phyloP scores from a whole-genome alignment of 2,113 vertebrate species.

The Otis tarda region DNA sequence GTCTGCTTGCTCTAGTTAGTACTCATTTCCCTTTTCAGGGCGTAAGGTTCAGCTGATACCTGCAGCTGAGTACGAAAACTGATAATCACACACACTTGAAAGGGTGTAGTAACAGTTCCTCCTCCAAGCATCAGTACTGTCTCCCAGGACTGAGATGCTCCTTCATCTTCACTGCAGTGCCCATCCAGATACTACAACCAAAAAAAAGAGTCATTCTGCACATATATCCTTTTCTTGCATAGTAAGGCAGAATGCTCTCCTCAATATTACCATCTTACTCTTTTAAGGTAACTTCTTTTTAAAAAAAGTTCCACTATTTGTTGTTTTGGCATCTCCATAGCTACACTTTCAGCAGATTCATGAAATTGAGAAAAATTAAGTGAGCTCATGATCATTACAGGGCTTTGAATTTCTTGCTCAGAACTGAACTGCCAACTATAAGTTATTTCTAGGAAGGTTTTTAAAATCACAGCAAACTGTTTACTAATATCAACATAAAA shows the following conservation, averaged over 20 bases:
- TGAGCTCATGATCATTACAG: neutral
- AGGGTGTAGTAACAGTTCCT: neutral
- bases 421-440: neutral
- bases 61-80: neutral
- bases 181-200: neutral
- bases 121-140: neutral
- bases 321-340: neutral
- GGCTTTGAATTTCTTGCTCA: neutral
- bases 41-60: neutral
- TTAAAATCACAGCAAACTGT: constrained; percentile 2
- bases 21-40: neutral
- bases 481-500: neutral
- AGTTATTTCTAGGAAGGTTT: neutral
- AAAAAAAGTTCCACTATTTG: neutral
- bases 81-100: neutral
- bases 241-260: neutral
- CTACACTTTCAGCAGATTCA: neutral
- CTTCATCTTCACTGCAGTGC: neutral
- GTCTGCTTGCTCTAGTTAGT: neutral
- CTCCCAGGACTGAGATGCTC: neutral
- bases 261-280: neutral
- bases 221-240: neutral
- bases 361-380: neutral
- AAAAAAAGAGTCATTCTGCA: neutral
- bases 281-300: neutral